Base-by-base conservation (phyloP, 2,888 invertebrate genomes). In the Doris montereyensis region DNA sequence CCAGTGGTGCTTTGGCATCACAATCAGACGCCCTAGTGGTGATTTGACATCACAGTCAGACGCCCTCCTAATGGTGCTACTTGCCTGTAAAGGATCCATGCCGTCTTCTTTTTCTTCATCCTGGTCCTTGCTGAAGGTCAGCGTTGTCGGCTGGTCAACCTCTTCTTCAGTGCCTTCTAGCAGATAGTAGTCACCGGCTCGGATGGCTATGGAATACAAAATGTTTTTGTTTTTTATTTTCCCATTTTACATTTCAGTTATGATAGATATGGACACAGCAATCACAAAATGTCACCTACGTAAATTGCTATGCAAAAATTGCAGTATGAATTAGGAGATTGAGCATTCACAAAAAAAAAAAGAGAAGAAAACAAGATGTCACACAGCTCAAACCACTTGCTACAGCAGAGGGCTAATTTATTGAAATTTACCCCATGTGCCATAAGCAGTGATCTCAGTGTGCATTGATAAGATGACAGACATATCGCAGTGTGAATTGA, bases 111-210 rank as follows among this genome's bases (percentile, higher is more conserved):
- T 85, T 3, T 83, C 83, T 21, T 85, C 85, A 0, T 77, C 82
- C 10, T 81, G 75, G 1, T 84, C 84, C 58, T 77, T 88, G 57
- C 91, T 88, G 75, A 85, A 84, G 28, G 85, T 85, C 28, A 88
- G 78, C 3, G 85, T 83, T 60, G 83, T 83, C 0, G 35, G 21
- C 13, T 28, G 52, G 26, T 78, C 75, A 0, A 52, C 68, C 87
- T 96, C 95, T 87, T 95, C 95, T 3, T 86, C 84, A 89, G 96
- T 94, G 85, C 98, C 97, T 89, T 98, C 98, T 93, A 99, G 99
- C 97, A 99, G 97, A 93, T 98, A 99, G 93, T 99, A 99, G 92
- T 99, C 99, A 24, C 99, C 99, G 81, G 98, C 98, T 75, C 98
- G 95, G 80, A 99, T 95, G 75, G 99, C 99, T 99, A 93, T 75